Percentiles rank a stretch among this genome's conserved stretches.
Evolutionary conservation across 2,113 vertebrate genomes (phyloP).

Genomic region (Gymnogyps californianus): DNA sequence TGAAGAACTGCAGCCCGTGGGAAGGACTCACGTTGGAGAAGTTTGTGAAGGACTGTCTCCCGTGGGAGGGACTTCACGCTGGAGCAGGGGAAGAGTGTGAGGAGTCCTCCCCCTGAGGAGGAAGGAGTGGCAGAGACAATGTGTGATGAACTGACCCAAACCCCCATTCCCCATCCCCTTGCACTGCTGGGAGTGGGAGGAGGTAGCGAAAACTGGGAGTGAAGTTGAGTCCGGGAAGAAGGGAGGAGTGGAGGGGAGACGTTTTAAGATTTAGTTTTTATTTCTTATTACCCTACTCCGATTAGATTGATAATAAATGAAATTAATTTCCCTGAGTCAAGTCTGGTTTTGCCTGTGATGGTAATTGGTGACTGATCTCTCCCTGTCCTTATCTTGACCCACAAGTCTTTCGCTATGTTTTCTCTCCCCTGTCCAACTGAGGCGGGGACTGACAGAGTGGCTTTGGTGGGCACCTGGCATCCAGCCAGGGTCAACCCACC

Average conservation of each 20-base stretch:
- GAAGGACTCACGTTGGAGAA: no score
- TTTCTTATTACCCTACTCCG: background rate
- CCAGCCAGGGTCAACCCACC: background rate
- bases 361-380: background rate
- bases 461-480: background rate
- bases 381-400: rapidly evolving
- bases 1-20: no score
- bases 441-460: background rate
- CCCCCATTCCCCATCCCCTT: background rate
- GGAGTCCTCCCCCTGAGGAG: no score
- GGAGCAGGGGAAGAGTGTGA: no score
- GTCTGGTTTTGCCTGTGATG: background rate
- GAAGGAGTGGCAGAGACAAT: no score
- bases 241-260: background rate
- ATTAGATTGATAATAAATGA: background rate
- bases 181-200: rapidly evolving
- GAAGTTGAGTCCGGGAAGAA: background rate
- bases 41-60: no score
- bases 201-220: background rate
- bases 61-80: no score
- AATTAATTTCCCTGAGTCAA: background rate
- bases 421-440: background rate
- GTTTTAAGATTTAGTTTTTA: background rate
- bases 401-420: rapidly evolving
- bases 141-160: no score